Base-by-base conservation (phyloP, 1,140 invertebrate genomes). In the Trichonephila clavipes region DNA sequence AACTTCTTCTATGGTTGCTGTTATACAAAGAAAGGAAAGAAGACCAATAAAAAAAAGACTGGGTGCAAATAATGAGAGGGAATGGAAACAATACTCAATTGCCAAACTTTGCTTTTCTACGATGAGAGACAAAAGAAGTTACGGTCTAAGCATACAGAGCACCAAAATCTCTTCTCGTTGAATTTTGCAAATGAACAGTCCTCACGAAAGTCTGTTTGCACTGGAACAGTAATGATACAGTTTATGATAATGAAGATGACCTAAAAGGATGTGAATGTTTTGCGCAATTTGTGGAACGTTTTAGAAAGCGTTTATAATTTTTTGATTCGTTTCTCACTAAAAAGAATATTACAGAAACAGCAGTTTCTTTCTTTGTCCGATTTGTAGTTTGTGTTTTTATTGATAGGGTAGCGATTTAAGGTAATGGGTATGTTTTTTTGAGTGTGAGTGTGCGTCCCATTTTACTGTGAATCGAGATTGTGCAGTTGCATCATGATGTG, bases 211-310 rank as follows among this genome's bases (percentile, higher is more conserved):
- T 19, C 59, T 61, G 58, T 62, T 87, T 87, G 16, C 58, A 28
- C 85, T 61, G 7, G 21, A 24, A 8, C 59, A 18, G 24, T 87
- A 62, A 87, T 87, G 85, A 87, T 87, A 87, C 85, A 87, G 85
- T 86, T 86, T 86, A 86, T 86, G 85, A 24, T 87, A 87, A 87
- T 87, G 85, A 87, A 87, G 85, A 64, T 87, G 85, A 87, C 85
- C 85, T 61, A 87, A 87, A 87, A 87, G 85, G 61, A 28, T 87
- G 51, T 51, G 85, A 62, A 28, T 64, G 58, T 87, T 64, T 87
- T 87, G 85, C n/a, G 85, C 85, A 87, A 87, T 62, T 59, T 61
- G 51, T 4, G 82, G n/a, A 85, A 24, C 59, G 85, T 87, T 87
- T 87, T 34, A 64, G 85, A 87, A 87, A 40, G 58, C 24, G 59